Evolutionary conservation across 2,888 invertebrate species (phyloP).

Genomic region (Diplazon laetatorius): DNA sequence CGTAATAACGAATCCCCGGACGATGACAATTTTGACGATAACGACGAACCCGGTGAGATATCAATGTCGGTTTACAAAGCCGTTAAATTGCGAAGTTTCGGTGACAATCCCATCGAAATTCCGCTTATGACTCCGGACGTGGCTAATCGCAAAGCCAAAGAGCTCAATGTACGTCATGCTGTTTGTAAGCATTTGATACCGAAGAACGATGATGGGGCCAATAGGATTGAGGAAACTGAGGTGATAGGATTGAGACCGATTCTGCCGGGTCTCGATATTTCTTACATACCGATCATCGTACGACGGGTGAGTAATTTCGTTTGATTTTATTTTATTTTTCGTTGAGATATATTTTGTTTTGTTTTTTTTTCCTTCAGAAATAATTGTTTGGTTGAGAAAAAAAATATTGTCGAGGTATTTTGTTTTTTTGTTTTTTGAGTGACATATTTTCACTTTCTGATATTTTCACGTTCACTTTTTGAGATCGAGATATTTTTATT

Average conservation of each 20-base stretch:
- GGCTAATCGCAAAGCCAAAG: constrained; percentile 71
- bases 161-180: constrained; percentile 62
- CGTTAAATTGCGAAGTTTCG: constrained; percentile 86
- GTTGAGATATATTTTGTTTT: background rate
- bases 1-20: constrained; percentile 79
- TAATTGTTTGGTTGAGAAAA: too few relatives aligned
- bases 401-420: too few relatives aligned
- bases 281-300: constrained; percentile 84
- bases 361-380: background rate
- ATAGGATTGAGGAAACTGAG: constrained; percentile 73
- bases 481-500: too few relatives aligned
- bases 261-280: constrained; percentile 85
- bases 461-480: too few relatives aligned
- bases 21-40: constrained; percentile 30
- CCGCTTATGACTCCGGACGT: constrained; percentile 81
- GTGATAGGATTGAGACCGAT: constrained; percentile 82
- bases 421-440: too few relatives aligned
- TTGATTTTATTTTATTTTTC: background rate
- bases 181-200: constrained; percentile 48
- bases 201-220: constrained; percentile 28
- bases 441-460: too few relatives aligned
- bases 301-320: constrained; percentile 85
- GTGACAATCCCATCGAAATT: constrained; percentile 81
- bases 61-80: constrained; percentile 89
- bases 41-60: constrained; percentile 77